phyloP scores from a whole-genome alignment of 2,113 vertebrate species.

The Casuarius casuarius region DNA sequence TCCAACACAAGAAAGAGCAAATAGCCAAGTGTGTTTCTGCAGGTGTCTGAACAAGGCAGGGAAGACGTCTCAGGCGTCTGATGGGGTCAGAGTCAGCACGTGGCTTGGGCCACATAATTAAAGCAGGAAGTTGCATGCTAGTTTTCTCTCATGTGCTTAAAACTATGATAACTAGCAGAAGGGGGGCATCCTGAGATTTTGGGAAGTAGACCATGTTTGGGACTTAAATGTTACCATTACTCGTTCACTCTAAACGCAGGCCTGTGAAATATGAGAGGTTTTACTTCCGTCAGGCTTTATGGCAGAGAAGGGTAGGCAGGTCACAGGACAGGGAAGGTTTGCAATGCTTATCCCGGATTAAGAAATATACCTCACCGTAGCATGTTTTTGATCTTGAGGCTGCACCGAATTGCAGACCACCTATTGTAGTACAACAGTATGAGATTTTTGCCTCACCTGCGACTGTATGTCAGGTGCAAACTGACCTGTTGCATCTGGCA shows the following conservation, averaged over 20 bases:
- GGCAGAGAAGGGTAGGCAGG: background rate
- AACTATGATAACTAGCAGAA: background rate
- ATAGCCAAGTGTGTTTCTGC: background rate
- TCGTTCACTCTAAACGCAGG: background rate
- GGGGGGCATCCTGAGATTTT: background rate
- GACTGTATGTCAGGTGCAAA: background rate
- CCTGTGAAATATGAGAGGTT: background rate
- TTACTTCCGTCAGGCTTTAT: background rate
- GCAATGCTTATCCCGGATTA: background rate
- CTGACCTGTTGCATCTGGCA: background rate
- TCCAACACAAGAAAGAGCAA: background rate
- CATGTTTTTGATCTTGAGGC: background rate
- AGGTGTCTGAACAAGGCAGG: background rate
- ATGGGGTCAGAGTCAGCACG: rapidly evolving
- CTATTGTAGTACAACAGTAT: background rate
- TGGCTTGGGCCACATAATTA: background rate
- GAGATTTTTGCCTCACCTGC: background rate
- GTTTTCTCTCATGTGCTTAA: background rate
- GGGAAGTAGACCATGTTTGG: background rate
- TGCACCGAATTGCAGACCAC: background rate
- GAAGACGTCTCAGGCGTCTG: background rate
- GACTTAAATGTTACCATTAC: background rate
- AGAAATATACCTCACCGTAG: background rate
- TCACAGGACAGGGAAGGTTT: background rate
- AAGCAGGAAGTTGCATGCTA: background rate